Evolutionary conservation across 2,113 vertebrate genomes (phyloP).

Genomic region (Apaloderma vittatum): DNA sequence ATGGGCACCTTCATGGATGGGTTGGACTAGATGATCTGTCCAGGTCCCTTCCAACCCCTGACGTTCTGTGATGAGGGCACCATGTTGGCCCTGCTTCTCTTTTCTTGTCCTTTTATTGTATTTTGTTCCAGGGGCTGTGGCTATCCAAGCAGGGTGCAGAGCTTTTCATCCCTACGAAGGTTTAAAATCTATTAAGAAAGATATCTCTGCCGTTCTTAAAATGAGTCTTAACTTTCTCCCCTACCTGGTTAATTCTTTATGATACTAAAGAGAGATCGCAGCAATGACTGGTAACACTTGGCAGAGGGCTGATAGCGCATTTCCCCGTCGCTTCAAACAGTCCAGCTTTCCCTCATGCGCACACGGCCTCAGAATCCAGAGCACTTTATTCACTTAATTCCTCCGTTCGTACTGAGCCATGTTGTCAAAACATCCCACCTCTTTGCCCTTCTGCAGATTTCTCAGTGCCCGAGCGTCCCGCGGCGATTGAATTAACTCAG

Average conservation of each 20-base stretch:
- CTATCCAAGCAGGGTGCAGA: not conserved
- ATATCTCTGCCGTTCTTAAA: not conserved
- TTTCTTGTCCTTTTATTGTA: not conserved
- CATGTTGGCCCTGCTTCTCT: too few relatives aligned
- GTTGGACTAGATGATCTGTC: too few relatives aligned
- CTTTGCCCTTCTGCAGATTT: not conserved
- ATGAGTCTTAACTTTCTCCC: not conserved
- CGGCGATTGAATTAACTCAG: not conserved
- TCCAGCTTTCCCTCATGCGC: not conserved
- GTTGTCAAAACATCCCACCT: not conserved
- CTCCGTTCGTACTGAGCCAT: not conserved
- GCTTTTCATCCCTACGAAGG: not conserved
- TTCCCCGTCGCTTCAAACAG: not conserved
- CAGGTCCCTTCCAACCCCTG: too few relatives aligned
- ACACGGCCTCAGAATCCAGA: not conserved
- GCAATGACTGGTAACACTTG: rapidly evolving
- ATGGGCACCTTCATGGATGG: not conserved
- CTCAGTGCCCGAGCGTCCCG: rapidly evolving
- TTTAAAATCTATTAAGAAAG: not conserved
- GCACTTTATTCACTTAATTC: not conserved
- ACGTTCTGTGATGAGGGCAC: not conserved
- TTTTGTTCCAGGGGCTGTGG: not conserved
- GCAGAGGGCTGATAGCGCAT: not conserved
- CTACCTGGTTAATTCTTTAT: not conserved
- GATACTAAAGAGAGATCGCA: not conserved